A percentile compares a stretch with the other conserved stretches of the same genome.
Evolutionary conservation across 2,113 vertebrate genomes (phyloP).

Genomic region (Rhodinocichla rosea): DNA sequence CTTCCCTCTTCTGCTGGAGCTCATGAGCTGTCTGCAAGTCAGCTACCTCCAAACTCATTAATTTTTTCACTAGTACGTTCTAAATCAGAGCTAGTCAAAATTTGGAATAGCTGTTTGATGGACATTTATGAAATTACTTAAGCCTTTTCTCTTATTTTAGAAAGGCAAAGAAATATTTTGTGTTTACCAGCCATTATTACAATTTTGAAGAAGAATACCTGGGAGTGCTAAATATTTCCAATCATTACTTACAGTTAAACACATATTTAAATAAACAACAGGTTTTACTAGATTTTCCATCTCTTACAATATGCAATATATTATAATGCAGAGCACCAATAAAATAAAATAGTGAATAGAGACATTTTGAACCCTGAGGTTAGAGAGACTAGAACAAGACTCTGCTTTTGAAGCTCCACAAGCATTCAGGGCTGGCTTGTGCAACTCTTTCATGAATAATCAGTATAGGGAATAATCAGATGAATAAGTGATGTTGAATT

Average conservation of each 20-base stretch:
- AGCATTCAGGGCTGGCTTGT: conserved; percentile 13
- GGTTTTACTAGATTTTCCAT: conserved; percentile 44
- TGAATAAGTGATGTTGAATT: neutral
- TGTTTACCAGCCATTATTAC: neutral
- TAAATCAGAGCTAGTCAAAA: neutral
- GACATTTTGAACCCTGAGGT: conserved; percentile 57
- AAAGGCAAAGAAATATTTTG: neutral
- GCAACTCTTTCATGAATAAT: conserved; percentile 28
- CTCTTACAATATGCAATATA: conserved; percentile 1
- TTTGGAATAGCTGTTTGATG: neutral
- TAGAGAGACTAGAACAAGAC: conserved; percentile 18
- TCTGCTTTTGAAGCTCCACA: conserved; percentile 21
- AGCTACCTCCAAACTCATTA: neutral
- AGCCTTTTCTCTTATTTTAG: neutral
- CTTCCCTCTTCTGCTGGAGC: neutral
- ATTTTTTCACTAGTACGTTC: neutral
- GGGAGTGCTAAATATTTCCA: conserved; percentile 24
- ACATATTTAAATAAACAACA: conserved; percentile 31
- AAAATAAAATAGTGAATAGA: neutral
- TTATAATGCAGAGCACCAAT: conserved; percentile 21
- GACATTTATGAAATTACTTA: neutral
- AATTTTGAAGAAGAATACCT: conserved; percentile 5
- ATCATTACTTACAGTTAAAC: conserved; percentile 7
- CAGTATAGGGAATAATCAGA: neutral
- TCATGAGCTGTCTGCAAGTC: neutral